phyloP scores from a whole-genome alignment of 1,140 invertebrate species.

The Diplogasteroides magnus region DNA sequence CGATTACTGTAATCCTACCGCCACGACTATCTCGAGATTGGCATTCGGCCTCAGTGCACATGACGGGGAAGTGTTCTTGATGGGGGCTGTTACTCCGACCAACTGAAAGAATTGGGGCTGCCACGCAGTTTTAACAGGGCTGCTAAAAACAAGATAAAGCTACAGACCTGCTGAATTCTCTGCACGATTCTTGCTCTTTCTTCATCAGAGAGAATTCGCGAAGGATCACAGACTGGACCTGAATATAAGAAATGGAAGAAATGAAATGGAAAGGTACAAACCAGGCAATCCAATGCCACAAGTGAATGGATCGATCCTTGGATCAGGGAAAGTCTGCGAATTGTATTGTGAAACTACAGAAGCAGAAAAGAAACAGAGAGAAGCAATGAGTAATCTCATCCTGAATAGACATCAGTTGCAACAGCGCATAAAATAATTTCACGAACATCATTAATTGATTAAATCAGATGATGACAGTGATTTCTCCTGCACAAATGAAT shows the following conservation, averaged over 20 bases:
- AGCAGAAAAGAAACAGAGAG: slow-evolving; percentile 5
- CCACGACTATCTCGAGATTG: slow-evolving; percentile 33
- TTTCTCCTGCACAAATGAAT: too few relatives aligned
- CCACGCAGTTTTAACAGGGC: too few relatives aligned
- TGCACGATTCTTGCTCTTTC: slow-evolving; percentile 38
- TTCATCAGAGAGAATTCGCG: slow-evolving; percentile 49
- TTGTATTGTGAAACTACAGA: slow-evolving; percentile 37
- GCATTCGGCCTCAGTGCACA: slow-evolving; percentile 37
- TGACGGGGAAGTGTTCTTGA: slow-evolving; percentile 44
- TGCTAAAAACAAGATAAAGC: slow-evolving; percentile 4
- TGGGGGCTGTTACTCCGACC: slow-evolving; percentile 43
- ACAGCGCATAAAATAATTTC: too few relatives aligned
- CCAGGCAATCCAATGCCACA: slow-evolving; percentile 42
- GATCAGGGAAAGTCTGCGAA: slow-evolving; percentile 51
- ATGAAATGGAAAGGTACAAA: slow-evolving; percentile 2
- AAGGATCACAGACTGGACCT: slow-evolving; percentile 43
- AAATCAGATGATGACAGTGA: too few relatives aligned
- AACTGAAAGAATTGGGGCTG: slow-evolving; percentile 37
- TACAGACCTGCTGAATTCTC: slow-evolving; percentile 23
- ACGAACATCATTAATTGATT: too few relatives aligned
- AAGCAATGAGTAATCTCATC: too few relatives aligned
- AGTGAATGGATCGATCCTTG: slow-evolving; percentile 33
- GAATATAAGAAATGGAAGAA: background rate
- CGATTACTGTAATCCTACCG: background rate
- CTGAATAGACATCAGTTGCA: too few relatives aligned